phyloP scores from a whole-genome alignment of 2,888 invertebrate species.

The Melanotus villosus region DNA sequence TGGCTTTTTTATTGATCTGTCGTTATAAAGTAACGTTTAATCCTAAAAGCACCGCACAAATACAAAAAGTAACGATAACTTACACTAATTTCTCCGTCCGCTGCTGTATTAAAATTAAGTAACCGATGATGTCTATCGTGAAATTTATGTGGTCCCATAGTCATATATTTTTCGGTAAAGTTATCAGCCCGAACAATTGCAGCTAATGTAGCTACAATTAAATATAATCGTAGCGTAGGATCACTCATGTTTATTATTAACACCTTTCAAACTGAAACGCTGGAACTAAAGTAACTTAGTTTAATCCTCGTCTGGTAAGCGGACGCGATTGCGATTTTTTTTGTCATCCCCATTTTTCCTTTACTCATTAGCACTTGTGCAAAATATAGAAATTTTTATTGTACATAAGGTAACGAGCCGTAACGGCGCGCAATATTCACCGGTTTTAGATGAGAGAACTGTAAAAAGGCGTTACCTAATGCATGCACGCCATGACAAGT shows the following conservation, averaged over 20 bases:
- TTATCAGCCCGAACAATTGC: constrained; percentile 35
- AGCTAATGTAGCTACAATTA: constrained; percentile 9
- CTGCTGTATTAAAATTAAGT: constrained; percentile 72
- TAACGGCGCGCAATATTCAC: constrained; percentile 30
- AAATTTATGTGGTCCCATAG: constrained; percentile 36
- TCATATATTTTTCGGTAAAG: constrained; percentile 45
- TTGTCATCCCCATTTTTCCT: constrained; percentile 31
- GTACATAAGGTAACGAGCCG: constrained; percentile 36
- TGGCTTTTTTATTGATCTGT: too few species aligned
- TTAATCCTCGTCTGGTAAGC: constrained; percentile 2
- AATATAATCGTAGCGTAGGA: constrained; percentile 15
- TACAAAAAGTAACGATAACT: too few species aligned
- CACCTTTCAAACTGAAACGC: constrained; percentile 35
- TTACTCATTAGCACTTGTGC: constrained; percentile 34
- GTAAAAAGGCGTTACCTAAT: constrained; percentile 36
- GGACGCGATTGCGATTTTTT: constrained; percentile 21
- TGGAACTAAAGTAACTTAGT: constrained; percentile 37
- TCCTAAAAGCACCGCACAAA: too few species aligned
- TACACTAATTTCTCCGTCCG: constrained; percentile 72
- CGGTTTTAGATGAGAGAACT: constrained; percentile 22
- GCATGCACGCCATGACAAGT: constrained; percentile 13
- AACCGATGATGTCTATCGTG: constrained; percentile 64
- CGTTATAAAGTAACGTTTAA: too few species aligned
- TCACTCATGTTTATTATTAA: constrained; percentile 36
- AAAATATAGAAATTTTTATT: constrained; percentile 40